Conservation (phyloP, 2,797 vertebrate species). For the Rhabdophis nuchalis region DNA sequence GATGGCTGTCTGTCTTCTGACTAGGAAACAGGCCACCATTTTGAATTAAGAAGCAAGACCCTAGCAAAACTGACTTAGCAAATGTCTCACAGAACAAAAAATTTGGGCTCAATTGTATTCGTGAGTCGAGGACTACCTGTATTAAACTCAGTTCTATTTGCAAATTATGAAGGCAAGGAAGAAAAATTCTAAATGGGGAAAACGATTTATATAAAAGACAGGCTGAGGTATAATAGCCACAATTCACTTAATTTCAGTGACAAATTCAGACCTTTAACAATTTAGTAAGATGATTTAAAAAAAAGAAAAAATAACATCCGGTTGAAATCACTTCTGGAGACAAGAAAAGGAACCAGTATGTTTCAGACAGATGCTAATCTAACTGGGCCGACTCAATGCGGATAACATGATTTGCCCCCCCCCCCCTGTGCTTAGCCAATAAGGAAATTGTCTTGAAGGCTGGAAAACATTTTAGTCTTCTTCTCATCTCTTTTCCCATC, state of each 20-base stretch:
- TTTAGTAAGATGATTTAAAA: neutral
- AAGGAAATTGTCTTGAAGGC: neutral
- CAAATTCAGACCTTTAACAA: neutral
- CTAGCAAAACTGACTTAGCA: neutral
- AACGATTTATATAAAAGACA: neutral
- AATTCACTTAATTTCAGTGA: constrained; percentile 16
- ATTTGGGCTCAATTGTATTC: neutral
- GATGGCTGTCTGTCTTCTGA: neutral
- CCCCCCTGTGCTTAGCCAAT: neutral
- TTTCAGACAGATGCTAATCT: constrained; percentile 3
- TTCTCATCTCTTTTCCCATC: neutral
- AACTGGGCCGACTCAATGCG: neutral
- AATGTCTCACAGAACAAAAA: neutral
- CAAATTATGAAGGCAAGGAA: neutral
- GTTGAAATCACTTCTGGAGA: neutral
- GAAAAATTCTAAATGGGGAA: neutral
- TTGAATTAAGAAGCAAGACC: neutral
- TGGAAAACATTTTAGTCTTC: neutral
- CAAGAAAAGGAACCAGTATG: neutral
- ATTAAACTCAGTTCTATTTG: constrained; percentile 3
- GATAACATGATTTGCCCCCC: neutral
- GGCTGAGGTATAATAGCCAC: neutral
- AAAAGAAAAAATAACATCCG: constrained; percentile 1
- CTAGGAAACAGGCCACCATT: neutral
- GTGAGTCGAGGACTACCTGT: neutral